Evolutionary conservation across 2,888 invertebrate species (phyloP).

Genomic region (Lasioglossum marginatum): DNA sequence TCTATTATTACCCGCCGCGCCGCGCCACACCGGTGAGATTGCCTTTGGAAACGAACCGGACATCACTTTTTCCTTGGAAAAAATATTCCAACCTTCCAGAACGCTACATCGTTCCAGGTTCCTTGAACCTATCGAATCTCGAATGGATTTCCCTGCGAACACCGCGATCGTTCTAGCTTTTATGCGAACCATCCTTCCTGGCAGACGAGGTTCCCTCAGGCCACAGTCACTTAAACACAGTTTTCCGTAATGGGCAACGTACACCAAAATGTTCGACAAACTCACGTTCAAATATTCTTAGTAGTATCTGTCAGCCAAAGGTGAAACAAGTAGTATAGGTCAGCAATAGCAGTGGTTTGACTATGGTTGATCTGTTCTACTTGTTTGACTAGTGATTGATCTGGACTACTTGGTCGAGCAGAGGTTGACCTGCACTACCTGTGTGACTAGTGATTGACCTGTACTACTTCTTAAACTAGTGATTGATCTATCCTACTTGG

Average conservation of each 20-base stretch:
- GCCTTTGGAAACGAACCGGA: conserved; percentile 34
- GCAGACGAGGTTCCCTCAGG: not conserved
- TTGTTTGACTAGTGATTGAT: not conserved
- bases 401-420: not conserved
- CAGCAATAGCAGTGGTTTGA: not conserved
- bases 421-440: not conserved
- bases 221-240: not conserved
- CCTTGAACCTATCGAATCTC: conserved; percentile 19
- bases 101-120: conserved; percentile 18
- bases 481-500: not conserved
- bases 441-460: not conserved
- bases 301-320: not conserved
- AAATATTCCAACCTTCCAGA: conserved; percentile 20
- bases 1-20: conserved; percentile 58
- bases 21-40: conserved; percentile 37
- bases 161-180: not conserved
- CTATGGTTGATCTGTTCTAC: not conserved
- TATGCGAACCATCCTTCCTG: not conserved
- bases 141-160: not conserved
- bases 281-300: not conserved
- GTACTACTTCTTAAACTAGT: not conserved
- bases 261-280: not conserved
- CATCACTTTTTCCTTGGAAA: conserved; percentile 28
- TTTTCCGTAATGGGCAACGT: not conserved
- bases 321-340: not conserved